Base-by-base conservation (phyloP, 2,888 invertebrate genomes). In the Syrphus vitripennis region DNA sequence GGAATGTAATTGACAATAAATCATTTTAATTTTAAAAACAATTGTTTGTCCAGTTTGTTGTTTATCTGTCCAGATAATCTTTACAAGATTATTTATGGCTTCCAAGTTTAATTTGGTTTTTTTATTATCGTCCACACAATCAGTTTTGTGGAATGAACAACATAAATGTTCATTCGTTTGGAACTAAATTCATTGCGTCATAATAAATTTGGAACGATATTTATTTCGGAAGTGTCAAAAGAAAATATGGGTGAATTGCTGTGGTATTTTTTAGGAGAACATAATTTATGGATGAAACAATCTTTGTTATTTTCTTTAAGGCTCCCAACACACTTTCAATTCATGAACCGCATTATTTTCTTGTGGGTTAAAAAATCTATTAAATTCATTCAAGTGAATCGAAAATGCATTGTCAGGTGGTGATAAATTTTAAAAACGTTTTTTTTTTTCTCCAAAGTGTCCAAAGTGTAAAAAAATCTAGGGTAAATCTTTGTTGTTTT, bases 171-270 rank as follows among this genome's bases (percentile, higher is more conserved):
- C 76, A 67, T 67, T 67, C 72, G 50, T 72, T 37, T 72, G 72
- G 55, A 81, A 77, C 26, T 50, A 74, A 81, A 67, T 81, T 72
- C 71, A 81, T 77, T 77, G 57, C 63, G 48, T 65, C 65, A 61
- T 81, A 76, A 80, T 80, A 80, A 80, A 63, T 29, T 77, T 61
- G 67, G 21, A n/a, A 65, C 77, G 37, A 48, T 65, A 75, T 37
- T 65, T 3, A 71, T 82, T 57, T 71, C 16, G 40, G 48, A 40
- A 37, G 72, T 77, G 67, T 53, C 37, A 59, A 42, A 37, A 53
- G 29, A 55, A 59, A 71, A 67, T 31, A 19, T 40, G 72, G 72
- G 10, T 69, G 50, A 67, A 78, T 83, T 61, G 61, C 34, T 42
- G 71, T 57, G 59, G 29, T 70, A 34, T 59, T 67, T 57, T 67